Percentiles rank a stretch among this genome's conserved stretches.
Conservation (phyloP, 2,888 invertebrate genomes). For the Patella depressa region DNA sequence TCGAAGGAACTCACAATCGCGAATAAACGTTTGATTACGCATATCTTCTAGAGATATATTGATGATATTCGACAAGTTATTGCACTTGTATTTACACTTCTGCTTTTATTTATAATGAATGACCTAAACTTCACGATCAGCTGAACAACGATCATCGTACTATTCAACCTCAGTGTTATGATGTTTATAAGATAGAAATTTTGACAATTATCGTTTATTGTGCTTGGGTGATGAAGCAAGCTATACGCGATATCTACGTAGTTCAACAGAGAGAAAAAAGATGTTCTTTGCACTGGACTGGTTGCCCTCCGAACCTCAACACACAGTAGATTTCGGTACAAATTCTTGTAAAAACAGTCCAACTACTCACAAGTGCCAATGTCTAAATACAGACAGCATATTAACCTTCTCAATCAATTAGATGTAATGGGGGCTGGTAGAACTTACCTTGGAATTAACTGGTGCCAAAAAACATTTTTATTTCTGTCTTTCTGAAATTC, state of each 20-base stretch:
- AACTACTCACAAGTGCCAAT: slow-evolving; percentile 5
- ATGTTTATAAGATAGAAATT: background rate
- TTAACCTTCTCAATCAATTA: background rate
- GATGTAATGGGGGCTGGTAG: background rate
- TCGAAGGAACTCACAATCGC: too few relatives aligned
- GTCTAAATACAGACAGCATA: slow-evolving; percentile 2
- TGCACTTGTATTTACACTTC: too few relatives aligned
- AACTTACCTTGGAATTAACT: background rate
- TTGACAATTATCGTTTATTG: slow-evolving; percentile 10
- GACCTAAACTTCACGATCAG: too few relatives aligned
- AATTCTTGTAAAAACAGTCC: slow-evolving; percentile 2
- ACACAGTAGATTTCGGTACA: background rate
- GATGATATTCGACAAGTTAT: too few relatives aligned
- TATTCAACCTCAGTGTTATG: too few relatives aligned
- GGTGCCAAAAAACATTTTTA: background rate
- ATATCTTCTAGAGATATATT: too few relatives aligned
- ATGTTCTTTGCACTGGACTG: background rate
- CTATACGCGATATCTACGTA: background rate
- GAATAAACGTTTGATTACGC: too few relatives aligned
- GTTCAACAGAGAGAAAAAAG: background rate
- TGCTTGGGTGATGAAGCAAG: background rate
- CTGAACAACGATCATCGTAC: too few relatives aligned
- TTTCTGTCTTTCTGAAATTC: background rate
- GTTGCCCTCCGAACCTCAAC: background rate
- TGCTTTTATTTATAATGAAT: too few relatives aligned